Percentiles rank a stretch among this genome's conserved stretches.
These are phyloP conservation scores for Rhea americana DNA, from an alignment of 2,113 vertebrate genomes.

Conservation along the genomic window DNA sequence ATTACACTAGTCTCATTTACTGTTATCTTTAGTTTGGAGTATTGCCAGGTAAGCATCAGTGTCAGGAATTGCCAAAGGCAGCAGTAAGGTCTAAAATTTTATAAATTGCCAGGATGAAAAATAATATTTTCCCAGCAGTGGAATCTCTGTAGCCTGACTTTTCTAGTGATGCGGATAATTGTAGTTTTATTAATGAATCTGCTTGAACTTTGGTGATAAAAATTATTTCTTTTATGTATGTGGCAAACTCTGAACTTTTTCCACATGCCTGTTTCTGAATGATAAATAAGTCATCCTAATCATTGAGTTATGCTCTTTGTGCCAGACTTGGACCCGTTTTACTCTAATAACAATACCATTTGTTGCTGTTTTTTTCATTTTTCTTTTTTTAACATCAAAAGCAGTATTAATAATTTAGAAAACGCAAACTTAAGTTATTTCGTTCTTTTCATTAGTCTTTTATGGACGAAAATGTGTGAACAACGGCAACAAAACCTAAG, in stretches of 20 bases:
- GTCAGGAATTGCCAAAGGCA: background rate
- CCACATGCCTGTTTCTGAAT: background rate
- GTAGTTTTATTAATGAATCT: slow-evolving; percentile 2
- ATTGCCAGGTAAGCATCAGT: background rate
- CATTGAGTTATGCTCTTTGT: background rate
- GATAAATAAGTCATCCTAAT: background rate
- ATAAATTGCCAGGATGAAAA: background rate
- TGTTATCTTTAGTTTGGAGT: background rate
- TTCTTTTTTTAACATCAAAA: background rate
- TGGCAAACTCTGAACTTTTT: background rate
- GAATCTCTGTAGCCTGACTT: background rate
- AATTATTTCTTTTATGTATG: background rate
- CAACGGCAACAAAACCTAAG: background rate
- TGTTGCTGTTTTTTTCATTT: background rate
- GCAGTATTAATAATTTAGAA: background rate
- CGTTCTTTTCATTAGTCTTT: background rate
- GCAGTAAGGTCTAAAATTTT: background rate
- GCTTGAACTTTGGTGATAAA: background rate
- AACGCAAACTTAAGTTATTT: background rate
- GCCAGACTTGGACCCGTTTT: background rate
- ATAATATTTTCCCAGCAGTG: background rate
- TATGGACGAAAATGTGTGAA: background rate
- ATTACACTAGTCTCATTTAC: background rate
- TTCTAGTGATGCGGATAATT: background rate
- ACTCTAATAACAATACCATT: background rate